These are phyloP conservation scores for Drosophila flavopinicola DNA, from an alignment of 2,888 invertebrate species.

Conservation along the genomic window DNA sequence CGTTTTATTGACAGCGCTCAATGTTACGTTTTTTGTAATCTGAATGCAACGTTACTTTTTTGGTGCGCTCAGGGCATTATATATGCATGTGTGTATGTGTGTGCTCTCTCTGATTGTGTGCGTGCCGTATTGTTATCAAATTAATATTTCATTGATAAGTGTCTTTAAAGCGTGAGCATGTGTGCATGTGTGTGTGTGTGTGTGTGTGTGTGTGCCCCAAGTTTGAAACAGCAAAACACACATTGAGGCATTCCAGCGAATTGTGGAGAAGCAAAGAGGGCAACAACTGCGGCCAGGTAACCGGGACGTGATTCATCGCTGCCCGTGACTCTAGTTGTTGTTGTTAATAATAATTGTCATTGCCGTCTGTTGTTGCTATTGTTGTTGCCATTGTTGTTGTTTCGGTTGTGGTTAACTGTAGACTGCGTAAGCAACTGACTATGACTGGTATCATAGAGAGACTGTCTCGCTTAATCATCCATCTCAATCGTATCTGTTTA, in stretches of 20 bases:
- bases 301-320: conserved; percentile 63
- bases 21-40: conserved; percentile 38
- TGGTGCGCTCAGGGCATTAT: conserved; percentile 39
- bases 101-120: conserved; percentile 21
- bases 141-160: conserved; percentile 68
- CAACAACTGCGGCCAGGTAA: conserved; percentile 46
- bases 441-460: conserved; percentile 16
- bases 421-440: conserved; percentile 54
- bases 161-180: conserved; percentile 15
- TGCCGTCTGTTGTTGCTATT: not conserved
- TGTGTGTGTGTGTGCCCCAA: conserved; percentile 13
- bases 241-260: conserved; percentile 42
- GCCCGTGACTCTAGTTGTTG: conserved; percentile 33
- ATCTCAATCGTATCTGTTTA: conserved; percentile 15
- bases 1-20: conserved; percentile 39
- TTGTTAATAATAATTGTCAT: conserved; percentile 11
- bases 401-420: conserved; percentile 57
- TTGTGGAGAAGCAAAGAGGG: conserved; percentile 46
- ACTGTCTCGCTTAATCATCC: conserved; percentile 54
- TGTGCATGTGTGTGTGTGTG: conserved; percentile 18
- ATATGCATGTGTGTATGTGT: no score
- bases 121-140: conserved; percentile 59
- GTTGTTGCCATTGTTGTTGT: conserved; percentile 21
- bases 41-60: conserved; percentile 36
- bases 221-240: conserved; percentile 11